phyloP scores from a whole-genome alignment of 2,113 vertebrate genomes.

The Atractosteus spatula region DNA sequence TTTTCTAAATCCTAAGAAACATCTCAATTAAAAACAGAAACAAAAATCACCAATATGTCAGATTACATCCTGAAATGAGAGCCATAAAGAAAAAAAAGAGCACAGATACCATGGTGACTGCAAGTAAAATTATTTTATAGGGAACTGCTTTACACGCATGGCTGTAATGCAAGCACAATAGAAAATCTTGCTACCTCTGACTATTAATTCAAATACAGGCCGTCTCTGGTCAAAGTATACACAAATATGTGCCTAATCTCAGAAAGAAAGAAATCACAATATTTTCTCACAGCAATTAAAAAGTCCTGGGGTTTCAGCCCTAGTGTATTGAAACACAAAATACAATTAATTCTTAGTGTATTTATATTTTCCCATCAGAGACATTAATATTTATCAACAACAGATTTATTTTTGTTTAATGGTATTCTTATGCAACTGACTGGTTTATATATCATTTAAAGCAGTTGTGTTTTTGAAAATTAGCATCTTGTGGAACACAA shows the following conservation, averaged over 20 bases:
- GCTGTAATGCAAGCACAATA: slow-evolving; percentile 63
- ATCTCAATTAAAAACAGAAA: no score
- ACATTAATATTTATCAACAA: slow-evolving; percentile 77
- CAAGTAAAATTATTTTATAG: slow-evolving; percentile 71
- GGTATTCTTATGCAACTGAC: no score
- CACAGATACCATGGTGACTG: slow-evolving; percentile 62
- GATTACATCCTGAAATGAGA: no score
- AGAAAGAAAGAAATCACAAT: slow-evolving; percentile 76
- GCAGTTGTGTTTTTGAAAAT: no score
- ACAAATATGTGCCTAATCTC: slow-evolving; percentile 81
- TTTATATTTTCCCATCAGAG: slow-evolving; percentile 74
- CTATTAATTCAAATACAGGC: slow-evolving; percentile 83
- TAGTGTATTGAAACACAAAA: slow-evolving; percentile 83
- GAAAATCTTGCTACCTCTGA: slow-evolving; percentile 76
- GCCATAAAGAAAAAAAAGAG: slow-evolving; percentile 55
- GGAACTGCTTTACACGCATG: slow-evolving; percentile 70
- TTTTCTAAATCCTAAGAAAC: no score
- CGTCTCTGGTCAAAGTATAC: slow-evolving; percentile 78
- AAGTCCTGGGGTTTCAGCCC: slow-evolving; percentile 80
- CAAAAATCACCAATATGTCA: no score
- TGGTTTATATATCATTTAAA: no score
- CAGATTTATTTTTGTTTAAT: no score
- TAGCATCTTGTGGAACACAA: no score
- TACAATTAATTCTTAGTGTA: slow-evolving; percentile 81
- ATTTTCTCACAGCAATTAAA: slow-evolving; percentile 85